phyloP scores from a whole-genome alignment of 2,113 vertebrate species.

The Ammospiza nelsoni region DNA sequence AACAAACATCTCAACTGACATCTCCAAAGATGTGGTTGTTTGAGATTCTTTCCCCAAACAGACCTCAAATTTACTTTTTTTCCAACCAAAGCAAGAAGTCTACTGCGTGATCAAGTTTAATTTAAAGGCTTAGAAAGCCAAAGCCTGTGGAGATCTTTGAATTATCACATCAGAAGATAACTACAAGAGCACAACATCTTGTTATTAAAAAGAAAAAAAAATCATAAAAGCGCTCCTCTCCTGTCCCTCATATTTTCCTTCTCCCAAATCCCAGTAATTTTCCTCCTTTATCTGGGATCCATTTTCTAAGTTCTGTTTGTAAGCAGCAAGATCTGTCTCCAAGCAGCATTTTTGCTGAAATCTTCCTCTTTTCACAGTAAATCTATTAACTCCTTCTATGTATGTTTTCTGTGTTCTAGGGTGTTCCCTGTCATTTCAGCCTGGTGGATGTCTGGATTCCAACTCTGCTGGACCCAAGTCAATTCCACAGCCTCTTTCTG shows the following conservation, averaged over 20 bases:
- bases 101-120: not conserved
- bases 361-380: not conserved
- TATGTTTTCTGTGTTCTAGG: not conserved
- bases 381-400: not conserved
- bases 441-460: not conserved
- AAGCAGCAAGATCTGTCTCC: not conserved
- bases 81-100: not conserved
- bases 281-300: not conserved
- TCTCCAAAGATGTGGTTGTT: conserved; percentile 11
- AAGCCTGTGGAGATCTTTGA: not conserved
- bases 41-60: not conserved
- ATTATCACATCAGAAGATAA: not conserved
- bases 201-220: not conserved
- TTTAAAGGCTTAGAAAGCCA: not conserved
- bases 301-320: not conserved
- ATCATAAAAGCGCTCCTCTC: not conserved
- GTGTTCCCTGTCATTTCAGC: not conserved
- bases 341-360: not conserved
- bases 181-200: not conserved
- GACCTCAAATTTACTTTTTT: not conserved
- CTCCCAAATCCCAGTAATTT: not conserved
- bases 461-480: not conserved
- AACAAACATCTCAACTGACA: conserved; percentile 28
- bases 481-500: not conserved
- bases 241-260: not conserved